A percentile compares a stretch with the other conserved stretches of the same genome.
These are phyloP conservation scores for Podarcis raffonei DNA, from an alignment of 2,113 vertebrate genomes.

Conservation along the genomic window DNA sequence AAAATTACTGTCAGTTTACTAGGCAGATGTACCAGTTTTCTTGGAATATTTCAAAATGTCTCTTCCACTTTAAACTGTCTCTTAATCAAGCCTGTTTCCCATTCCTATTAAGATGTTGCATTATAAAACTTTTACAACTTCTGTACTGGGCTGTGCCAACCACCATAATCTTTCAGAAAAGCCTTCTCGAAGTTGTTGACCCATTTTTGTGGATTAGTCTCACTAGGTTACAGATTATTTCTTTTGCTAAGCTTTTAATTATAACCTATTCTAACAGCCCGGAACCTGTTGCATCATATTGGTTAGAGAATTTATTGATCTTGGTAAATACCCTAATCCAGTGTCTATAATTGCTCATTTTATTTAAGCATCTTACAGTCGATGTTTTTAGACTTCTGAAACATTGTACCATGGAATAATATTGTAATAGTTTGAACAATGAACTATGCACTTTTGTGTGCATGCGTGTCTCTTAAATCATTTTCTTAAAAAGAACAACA, in stretches of 20 bases:
- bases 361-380: neutral
- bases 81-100: slow-evolving; percentile 21
- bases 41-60: slow-evolving; percentile 27
- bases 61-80: slow-evolving; percentile 15
- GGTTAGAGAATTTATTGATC: slow-evolving; percentile 33
- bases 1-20: slow-evolving; percentile 9
- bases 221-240: slow-evolving; percentile 64
- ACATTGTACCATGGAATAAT: slow-evolving; percentile 13
- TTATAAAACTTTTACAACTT: slow-evolving; percentile 47
- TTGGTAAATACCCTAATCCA: slow-evolving; percentile 29
- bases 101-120: slow-evolving; percentile 54
- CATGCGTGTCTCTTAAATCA: slow-evolving; percentile 54
- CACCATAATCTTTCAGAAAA: slow-evolving; percentile 62
- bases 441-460: neutral
- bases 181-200: slow-evolving; percentile 62
- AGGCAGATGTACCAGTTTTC: slow-evolving; percentile 33
- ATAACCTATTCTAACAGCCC: slow-evolving; percentile 45
- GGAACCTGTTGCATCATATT: slow-evolving; percentile 28
- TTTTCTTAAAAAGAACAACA: slow-evolving; percentile 64
- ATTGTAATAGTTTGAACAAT: slow-evolving; percentile 38
- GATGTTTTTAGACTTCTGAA: slow-evolving; percentile 34
- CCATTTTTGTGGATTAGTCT: slow-evolving; percentile 66
- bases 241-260: slow-evolving; percentile 64
- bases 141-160: slow-evolving; percentile 29
- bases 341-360: neutral